Percentiles rank a stretch among this genome's conserved stretches.
phyloP scores from a whole-genome alignment of 2,888 invertebrate species.

The Platypus cylindrus region DNA sequence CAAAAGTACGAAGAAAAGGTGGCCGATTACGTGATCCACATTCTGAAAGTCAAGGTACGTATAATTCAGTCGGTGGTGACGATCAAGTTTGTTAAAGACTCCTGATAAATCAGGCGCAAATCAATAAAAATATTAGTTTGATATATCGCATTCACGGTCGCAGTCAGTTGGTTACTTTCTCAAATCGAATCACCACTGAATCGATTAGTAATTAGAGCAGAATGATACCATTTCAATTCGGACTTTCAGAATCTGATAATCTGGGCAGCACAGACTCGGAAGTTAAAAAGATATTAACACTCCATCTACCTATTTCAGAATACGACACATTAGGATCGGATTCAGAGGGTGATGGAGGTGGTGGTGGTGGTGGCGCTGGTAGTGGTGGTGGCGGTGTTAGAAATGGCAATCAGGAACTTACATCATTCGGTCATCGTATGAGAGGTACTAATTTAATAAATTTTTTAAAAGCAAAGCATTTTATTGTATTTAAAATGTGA shows the following conservation, averaged over 20 bases:
- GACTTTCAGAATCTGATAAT: constrained; percentile 76
- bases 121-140: too few species aligned
- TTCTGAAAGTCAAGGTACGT: constrained; percentile 75
- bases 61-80: too few species aligned
- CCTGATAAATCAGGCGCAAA: too few species aligned
- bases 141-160: too few species aligned
- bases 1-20: constrained; percentile 73
- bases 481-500: not conserved
- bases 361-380: too few species aligned
- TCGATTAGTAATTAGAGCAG: too few species aligned
- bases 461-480: not conserved
- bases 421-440: constrained; percentile 40
- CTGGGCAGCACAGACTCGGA: constrained; percentile 91
- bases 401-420: constrained; percentile 46
- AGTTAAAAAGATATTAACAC: constrained; percentile 85
- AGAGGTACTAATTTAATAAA: constrained; percentile 29
- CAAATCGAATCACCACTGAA: too few species aligned
- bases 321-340: constrained; percentile 75
- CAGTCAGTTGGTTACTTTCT: too few species aligned
- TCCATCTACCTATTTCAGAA: constrained; percentile 87
- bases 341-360: constrained; percentile 68
- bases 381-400: constrained; percentile 41
- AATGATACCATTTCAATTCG: too few species aligned
- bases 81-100: too few species aligned
- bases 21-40: constrained; percentile 65